Conservation (phyloP, 2,888 invertebrate species). For the Oxyscelio sp. region DNA sequence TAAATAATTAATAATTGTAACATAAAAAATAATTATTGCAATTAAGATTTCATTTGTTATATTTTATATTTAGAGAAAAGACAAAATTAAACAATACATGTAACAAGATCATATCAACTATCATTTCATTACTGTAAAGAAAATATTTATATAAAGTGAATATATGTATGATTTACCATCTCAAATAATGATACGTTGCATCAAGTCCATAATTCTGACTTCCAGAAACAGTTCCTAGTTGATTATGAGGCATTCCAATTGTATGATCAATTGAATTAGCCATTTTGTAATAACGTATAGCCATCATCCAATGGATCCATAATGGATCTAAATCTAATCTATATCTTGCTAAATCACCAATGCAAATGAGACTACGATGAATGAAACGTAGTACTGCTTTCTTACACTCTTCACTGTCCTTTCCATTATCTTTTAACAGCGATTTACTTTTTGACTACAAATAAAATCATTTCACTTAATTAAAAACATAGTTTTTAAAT, state of each 20-base stretch:
- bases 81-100: too few species aligned
- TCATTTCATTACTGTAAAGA: too few species aligned
- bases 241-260: conserved; percentile 97
- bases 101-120: too few species aligned
- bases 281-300: conserved; percentile 95
- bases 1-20: too few species aligned
- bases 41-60: too few species aligned
- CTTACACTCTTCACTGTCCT: conserved; percentile 89
- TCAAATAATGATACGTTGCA: conserved; percentile 96
- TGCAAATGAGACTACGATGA: conserved; percentile 95
- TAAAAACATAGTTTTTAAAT: too few species aligned
- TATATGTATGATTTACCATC: conserved; percentile 93
- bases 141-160: too few species aligned
- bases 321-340: conserved; percentile 93
- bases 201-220: conserved; percentile 95
- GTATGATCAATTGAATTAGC: conserved; percentile 93
- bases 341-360: conserved; percentile 97
- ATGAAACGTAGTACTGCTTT: conserved; percentile 93
- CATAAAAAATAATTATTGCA: too few species aligned
- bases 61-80: too few species aligned
- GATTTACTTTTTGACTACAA: conserved; percentile 38
- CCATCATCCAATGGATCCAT: conserved; percentile 91
- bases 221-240: conserved; percentile 96
- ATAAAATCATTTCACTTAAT: too few species aligned
- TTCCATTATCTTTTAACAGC: conserved; percentile 55